Conservation (phyloP, 2,113 vertebrate species). For the Gavia stellata region DNA sequence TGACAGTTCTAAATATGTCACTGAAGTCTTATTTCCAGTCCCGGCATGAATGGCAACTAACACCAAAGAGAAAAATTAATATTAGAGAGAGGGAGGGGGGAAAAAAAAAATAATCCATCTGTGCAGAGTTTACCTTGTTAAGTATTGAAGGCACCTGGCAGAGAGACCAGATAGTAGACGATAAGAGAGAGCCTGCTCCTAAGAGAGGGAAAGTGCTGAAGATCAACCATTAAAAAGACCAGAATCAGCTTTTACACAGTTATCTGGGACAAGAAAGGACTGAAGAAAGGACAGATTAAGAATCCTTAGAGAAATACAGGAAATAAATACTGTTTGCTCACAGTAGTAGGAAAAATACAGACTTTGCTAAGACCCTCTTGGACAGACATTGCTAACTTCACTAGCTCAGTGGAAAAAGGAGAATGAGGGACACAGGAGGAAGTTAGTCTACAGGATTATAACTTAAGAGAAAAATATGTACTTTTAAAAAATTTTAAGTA, state of each 20-base stretch:
- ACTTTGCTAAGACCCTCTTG: neutral
- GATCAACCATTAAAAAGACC: neutral
- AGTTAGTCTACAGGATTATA: neutral
- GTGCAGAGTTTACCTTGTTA: neutral
- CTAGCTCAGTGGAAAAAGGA: neutral
- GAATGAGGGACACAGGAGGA: neutral
- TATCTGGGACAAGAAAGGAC: neutral
- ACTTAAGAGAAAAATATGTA: neutral
- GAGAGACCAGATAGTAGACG: neutral
- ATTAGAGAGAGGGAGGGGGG: too few species aligned
- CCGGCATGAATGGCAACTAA: neutral
- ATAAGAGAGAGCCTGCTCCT: neutral
- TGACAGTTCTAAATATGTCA: neutral
- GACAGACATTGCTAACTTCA: neutral
- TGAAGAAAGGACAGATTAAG: neutral
- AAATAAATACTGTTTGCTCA: neutral
- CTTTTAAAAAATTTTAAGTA: neutral
- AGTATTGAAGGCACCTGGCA: neutral
- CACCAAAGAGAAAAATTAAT: neutral
- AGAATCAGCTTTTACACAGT: neutral
- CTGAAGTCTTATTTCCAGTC: neutral
- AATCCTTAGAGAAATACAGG: neutral
- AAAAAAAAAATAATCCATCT: neutral
- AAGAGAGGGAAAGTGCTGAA: neutral
- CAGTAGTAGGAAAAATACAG: neutral